Evolutionary conservation across 1,140 invertebrate genomes (phyloP).

Genomic region (Zaprionus inermis): DNA sequence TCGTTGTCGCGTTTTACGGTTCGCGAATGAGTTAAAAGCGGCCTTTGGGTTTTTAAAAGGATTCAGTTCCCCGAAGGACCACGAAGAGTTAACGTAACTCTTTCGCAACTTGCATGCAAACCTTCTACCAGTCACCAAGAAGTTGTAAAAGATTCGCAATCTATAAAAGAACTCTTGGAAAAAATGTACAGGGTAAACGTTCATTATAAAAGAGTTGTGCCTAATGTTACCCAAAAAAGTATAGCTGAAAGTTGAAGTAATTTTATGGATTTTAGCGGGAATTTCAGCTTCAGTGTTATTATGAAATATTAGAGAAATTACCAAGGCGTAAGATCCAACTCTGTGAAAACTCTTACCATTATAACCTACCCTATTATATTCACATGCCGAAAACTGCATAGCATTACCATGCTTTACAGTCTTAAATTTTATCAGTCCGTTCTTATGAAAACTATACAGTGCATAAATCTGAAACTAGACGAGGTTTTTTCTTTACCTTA

Average conservation of each 20-base stretch:
- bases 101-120: conserved; percentile 77
- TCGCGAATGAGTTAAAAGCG: conserved; percentile 69
- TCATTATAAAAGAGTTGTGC: conserved; percentile 16
- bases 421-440: too few species aligned
- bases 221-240: conserved; percentile 58
- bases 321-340: too few species aligned
- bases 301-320: neutral
- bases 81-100: conserved; percentile 79
- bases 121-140: conserved; percentile 49
- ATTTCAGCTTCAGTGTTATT: neutral
- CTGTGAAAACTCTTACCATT: too few species aligned
- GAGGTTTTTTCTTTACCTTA: too few species aligned
- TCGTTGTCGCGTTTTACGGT: conserved; percentile 40
- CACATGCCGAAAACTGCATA: too few species aligned
- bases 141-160: conserved; percentile 41
- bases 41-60: conserved; percentile 57
- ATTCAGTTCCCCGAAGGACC: conserved; percentile 60
- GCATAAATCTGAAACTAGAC: too few species aligned
- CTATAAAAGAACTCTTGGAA: conserved; percentile 33
- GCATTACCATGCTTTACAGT: too few species aligned
- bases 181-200: conserved; percentile 18
- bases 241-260: conserved; percentile 25
- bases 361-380: too few species aligned
- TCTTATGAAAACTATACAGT: too few species aligned
- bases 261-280: conserved; percentile 22